These are phyloP conservation scores for Columbina picui DNA, from an alignment of 2,113 vertebrate species.

Conservation along the genomic window DNA sequence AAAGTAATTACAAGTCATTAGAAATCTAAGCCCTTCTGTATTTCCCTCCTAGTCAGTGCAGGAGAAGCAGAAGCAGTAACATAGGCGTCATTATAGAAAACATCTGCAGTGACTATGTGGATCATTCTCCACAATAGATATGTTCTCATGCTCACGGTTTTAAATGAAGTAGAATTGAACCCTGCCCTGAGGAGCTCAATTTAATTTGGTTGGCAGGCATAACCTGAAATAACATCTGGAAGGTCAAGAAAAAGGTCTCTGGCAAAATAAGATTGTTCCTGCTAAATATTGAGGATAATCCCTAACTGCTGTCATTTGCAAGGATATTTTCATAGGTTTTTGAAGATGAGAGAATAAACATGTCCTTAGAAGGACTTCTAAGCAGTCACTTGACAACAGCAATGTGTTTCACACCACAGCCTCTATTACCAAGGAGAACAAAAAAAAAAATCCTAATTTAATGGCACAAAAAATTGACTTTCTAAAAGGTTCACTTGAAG, in stretches of 20 bases:
- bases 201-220: background rate
- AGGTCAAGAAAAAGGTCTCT: background rate
- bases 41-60: background rate
- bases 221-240: background rate
- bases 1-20: background rate
- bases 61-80: background rate
- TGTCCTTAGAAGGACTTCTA: background rate
- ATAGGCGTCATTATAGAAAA: rapidly evolving
- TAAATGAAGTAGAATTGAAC: background rate
- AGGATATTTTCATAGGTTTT: background rate
- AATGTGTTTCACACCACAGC: background rate
- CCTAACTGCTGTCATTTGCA: background rate
- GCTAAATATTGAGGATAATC: background rate
- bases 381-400: background rate
- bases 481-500: background rate
- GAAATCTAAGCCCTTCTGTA: background rate
- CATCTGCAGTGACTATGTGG: background rate
- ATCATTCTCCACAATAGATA: background rate
- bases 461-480: background rate
- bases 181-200: background rate
- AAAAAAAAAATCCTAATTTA: background rate
- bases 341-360: background rate
- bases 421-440: background rate
- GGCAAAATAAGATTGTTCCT: background rate
- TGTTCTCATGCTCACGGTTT: background rate